Conservation (phyloP, 2,888 invertebrate genomes). For the Geophilus truncorum region DNA sequence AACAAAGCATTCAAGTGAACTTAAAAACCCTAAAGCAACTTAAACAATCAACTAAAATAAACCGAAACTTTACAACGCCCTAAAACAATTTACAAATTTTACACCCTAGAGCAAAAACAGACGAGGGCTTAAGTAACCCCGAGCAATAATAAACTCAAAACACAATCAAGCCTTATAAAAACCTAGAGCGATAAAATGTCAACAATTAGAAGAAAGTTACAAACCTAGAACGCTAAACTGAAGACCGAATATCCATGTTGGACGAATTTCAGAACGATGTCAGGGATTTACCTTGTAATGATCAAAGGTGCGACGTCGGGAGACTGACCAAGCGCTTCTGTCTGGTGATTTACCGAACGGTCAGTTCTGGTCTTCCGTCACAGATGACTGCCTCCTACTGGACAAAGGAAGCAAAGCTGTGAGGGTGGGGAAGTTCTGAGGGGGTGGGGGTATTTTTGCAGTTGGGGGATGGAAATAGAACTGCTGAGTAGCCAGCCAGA, state of each 20-base stretch:
- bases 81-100: too few relatives aligned
- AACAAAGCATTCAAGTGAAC: too few relatives aligned
- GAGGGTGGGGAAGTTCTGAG: neutral
- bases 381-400: constrained; percentile 29
- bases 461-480: constrained; percentile 22
- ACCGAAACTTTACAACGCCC: too few relatives aligned
- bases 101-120: too few relatives aligned
- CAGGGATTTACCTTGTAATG: neutral
- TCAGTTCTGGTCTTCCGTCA: constrained; percentile 32
- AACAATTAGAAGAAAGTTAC: too few relatives aligned
- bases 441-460: neutral
- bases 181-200: too few relatives aligned
- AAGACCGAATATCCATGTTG: neutral
- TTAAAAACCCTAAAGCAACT: too few relatives aligned
- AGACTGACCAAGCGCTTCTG: neutral
- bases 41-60: too few relatives aligned
- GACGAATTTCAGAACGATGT: neutral
- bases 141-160: too few relatives aligned
- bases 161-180: too few relatives aligned
- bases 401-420: constrained; percentile 26
- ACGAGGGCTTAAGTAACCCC: too few relatives aligned
- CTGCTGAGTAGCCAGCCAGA: constrained; percentile 33
- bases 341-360: constrained; percentile 22
- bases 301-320: neutral
- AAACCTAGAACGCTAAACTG: neutral